These are phyloP conservation scores for Sebastes schlegelii DNA, from an alignment of 2,113 vertebrate genomes.

Conservation along the genomic window DNA sequence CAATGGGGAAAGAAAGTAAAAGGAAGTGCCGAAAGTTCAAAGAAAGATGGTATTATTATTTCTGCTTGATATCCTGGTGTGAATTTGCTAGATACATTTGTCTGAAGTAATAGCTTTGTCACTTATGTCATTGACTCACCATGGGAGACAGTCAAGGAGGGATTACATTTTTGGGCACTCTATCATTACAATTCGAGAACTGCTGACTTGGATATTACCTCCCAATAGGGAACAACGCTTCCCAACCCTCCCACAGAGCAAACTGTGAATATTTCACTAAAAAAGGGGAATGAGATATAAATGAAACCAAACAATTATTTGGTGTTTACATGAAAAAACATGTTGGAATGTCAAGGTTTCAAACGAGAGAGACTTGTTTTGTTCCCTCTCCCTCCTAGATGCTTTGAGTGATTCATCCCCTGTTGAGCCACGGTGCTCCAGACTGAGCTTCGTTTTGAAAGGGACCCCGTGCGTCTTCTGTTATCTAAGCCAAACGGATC, in stretches of 20 bases:
- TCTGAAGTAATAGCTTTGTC: constrained; percentile 82
- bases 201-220: constrained; percentile 80
- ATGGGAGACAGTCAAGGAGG: constrained; percentile 80
- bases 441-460: constrained; percentile 53
- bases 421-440: constrained; percentile 39
- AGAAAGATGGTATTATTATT: constrained; percentile 73
- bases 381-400: constrained; percentile 28
- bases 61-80: constrained; percentile 71
- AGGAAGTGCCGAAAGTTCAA: constrained; percentile 55
- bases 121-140: constrained; percentile 80
- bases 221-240: constrained; percentile 71
- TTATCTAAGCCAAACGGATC: constrained; percentile 17
- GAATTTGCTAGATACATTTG: constrained; percentile 79
- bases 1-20: constrained; percentile 47
- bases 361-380: constrained; percentile 52
- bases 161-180: constrained; percentile 82
- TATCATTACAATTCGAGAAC: constrained; percentile 80
- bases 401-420: constrained; percentile 54
- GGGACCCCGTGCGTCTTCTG: constrained; percentile 15
- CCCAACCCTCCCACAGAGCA: constrained; percentile 61
- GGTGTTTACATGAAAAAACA: constrained; percentile 50
- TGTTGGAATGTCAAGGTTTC: constrained; percentile 53
- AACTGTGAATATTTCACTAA: constrained; percentile 64
- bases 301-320: constrained; percentile 73
- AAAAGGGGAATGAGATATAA: constrained; percentile 53